Evolutionary conservation across 1,140 invertebrate genomes (phyloP).

Genomic region (Drosophila erecta): DNA sequence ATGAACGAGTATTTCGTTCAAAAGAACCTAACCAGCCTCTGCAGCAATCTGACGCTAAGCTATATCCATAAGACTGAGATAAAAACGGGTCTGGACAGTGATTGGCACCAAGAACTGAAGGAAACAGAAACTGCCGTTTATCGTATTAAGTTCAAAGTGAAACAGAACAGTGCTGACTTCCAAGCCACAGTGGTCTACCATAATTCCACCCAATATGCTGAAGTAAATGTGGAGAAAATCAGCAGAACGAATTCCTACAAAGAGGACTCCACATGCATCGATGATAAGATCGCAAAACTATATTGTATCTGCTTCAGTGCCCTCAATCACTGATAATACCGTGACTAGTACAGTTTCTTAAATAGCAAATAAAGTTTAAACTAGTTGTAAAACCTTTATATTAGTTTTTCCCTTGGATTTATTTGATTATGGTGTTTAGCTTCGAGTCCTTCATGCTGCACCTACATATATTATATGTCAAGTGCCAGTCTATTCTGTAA

Average conservation of each 20-base stretch:
- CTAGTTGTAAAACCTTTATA: too few relatives aligned
- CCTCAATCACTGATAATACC: constrained; percentile 1
- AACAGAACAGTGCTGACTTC: constrained; percentile 86
- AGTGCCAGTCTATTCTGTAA: too few relatives aligned
- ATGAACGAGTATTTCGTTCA: constrained; percentile 79
- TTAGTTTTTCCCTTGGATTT: too few relatives aligned
- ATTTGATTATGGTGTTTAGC: too few relatives aligned
- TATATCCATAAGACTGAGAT: constrained; percentile 54
- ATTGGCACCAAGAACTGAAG: constrained; percentile 4
- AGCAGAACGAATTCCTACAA: constrained; percentile 88
- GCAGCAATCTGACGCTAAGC: constrained; percentile 38
- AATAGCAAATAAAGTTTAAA: background rate
- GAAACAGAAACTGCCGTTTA: constrained; percentile 44
- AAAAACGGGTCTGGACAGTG: constrained; percentile 3
- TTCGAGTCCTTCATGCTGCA: too few relatives aligned
- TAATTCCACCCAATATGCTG: constrained; percentile 31
- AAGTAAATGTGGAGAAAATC: constrained; percentile 83
- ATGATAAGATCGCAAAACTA: constrained; percentile 85
- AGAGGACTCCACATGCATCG: constrained; percentile 85
- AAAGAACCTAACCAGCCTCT: constrained; percentile 53
- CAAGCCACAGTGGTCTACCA: constrained; percentile 86
- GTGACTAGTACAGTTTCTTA: background rate
- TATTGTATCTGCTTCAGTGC: constrained; percentile 84
- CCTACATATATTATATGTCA: too few relatives aligned
- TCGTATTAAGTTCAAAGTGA: constrained; percentile 49